phyloP scores from a whole-genome alignment of 1,140 invertebrate genomes.

The Micrasema longulum region DNA sequence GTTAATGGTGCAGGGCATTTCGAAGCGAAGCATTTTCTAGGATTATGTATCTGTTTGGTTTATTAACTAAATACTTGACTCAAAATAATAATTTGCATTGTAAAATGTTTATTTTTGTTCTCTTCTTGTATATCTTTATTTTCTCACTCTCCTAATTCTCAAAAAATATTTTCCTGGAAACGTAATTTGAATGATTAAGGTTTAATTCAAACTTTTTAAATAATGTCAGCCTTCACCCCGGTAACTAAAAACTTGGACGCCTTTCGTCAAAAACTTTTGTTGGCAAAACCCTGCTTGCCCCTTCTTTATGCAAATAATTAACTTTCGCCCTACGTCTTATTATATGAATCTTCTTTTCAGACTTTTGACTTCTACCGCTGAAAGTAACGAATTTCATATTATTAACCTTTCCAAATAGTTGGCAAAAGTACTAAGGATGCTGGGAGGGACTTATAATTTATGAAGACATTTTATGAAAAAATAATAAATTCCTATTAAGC shows the following conservation, averaged over 20 bases:
- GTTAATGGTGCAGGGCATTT: too few relatives aligned
- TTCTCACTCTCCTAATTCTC: too few relatives aligned
- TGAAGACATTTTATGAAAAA: too few relatives aligned
- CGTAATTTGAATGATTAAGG: constrained; percentile 32
- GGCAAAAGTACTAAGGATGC: too few relatives aligned
- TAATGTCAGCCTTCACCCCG: constrained; percentile 36
- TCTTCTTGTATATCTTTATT: too few relatives aligned
- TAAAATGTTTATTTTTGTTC: too few relatives aligned
- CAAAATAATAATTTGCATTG: too few relatives aligned
- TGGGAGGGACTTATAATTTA: too few relatives aligned
- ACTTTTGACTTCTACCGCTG: constrained; percentile 40
- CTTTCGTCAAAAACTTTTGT: constrained; percentile 54
- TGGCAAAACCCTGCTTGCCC: constrained; percentile 46
- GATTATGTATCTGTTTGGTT: too few relatives aligned
- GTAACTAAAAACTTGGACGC: constrained; percentile 37
- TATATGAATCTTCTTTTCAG: constrained; percentile 44
- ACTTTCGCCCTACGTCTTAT: constrained; percentile 46
- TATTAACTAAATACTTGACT: too few relatives aligned
- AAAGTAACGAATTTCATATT: constrained; percentile 16
- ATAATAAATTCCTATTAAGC: too few relatives aligned
- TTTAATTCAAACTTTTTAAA: constrained; percentile 41
- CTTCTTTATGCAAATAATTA: constrained; percentile 54
- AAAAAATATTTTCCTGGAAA: constrained; percentile 27
- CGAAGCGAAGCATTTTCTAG: too few relatives aligned
- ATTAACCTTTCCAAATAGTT: background rate